A percentile compares a stretch with the other conserved stretches of the same genome.
Evolutionary conservation across 2,888 invertebrate genomes (phyloP).

Genomic region (Aphidoletes aphidimyza): DNA sequence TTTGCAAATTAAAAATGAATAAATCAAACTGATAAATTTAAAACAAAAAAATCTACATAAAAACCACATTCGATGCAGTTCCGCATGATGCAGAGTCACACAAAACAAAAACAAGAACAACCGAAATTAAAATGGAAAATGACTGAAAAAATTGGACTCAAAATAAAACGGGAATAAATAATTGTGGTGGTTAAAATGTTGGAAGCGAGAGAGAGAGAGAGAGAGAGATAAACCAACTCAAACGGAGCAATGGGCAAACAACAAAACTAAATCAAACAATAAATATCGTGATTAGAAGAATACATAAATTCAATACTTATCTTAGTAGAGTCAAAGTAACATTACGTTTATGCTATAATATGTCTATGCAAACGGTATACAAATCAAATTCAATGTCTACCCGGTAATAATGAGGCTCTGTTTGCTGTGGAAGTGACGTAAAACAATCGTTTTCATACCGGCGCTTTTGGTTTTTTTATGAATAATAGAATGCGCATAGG

Average conservation of each 20-base stretch:
- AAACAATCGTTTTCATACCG: not conserved
- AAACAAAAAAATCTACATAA: not conserved
- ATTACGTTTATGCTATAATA: not conserved
- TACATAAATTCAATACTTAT: constrained; percentile 3
- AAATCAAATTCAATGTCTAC: constrained; percentile 31
- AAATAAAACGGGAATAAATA: not conserved
- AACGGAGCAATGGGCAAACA: not conserved
- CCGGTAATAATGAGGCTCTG: not conserved
- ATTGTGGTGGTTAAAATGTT: too few relatives aligned
- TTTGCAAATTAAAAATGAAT: not conserved
- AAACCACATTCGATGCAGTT: not conserved
- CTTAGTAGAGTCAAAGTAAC: not conserved
- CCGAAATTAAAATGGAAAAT: not conserved
- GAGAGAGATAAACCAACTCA: too few relatives aligned
- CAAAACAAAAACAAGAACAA: not conserved
- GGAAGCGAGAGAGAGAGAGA: too few relatives aligned
- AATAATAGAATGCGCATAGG: constrained; percentile 29
- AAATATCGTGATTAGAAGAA: not conserved
- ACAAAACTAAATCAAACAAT: not conserved
- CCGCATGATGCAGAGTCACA: too few relatives aligned
- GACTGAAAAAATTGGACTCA: not conserved
- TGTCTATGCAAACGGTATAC: not conserved
- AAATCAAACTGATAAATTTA: not conserved
- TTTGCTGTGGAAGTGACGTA: too few relatives aligned
- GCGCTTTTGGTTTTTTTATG: not conserved